Evolutionary conservation across 2,888 invertebrate species (phyloP).

Genomic region (Choristoneura rosaceana): DNA sequence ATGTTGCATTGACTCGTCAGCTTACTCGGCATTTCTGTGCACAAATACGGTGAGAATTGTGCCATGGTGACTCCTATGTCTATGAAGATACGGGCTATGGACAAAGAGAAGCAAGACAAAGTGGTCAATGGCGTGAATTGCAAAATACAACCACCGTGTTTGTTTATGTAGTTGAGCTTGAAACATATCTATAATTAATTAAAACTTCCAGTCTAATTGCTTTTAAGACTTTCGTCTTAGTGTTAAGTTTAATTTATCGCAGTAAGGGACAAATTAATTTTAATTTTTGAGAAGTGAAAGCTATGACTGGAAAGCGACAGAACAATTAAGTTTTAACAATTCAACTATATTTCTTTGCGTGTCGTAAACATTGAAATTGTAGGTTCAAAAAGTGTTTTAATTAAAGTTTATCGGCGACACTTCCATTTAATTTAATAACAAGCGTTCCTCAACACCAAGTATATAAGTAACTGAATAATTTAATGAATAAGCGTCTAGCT

Average conservation of each 20-base stretch:
- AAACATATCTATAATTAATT: background rate
- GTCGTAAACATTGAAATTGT: background rate
- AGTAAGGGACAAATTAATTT: background rate
- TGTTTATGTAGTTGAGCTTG: background rate
- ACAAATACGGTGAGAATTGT: conserved; percentile 46
- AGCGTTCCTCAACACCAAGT: background rate
- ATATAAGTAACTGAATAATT: background rate
- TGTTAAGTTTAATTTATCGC: background rate
- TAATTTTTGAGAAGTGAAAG: background rate
- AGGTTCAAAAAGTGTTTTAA: background rate
- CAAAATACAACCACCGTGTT: conserved; percentile 6
- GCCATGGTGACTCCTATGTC: conserved; percentile 38
- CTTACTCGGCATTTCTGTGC: conserved; percentile 49
- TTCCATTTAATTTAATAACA: background rate
- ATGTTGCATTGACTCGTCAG: conserved; percentile 45
- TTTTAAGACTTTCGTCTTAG: background rate
- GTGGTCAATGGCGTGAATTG: conserved; percentile 10
- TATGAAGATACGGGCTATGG: conserved; percentile 7
- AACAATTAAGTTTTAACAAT: conserved; percentile 2
- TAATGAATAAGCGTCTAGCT: conserved; percentile 9
- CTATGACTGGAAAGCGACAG: background rate
- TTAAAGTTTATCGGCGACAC: conserved; percentile 6
- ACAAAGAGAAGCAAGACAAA: background rate
- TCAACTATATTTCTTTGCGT: background rate
- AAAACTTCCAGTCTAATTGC: background rate